Base-by-base conservation (phyloP, 1,140 invertebrate species). In the Prorops nasuta region DNA sequence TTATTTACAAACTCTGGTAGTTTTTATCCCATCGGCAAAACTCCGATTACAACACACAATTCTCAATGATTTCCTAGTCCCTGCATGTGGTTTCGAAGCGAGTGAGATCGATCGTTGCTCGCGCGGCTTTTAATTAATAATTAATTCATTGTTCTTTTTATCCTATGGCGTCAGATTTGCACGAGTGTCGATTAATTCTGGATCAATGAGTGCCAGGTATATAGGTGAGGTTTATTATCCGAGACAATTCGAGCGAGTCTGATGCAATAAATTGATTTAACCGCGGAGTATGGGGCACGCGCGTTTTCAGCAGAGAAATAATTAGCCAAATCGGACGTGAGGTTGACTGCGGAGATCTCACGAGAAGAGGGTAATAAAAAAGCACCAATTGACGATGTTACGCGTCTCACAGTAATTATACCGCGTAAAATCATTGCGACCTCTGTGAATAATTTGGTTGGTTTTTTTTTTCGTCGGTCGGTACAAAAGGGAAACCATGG, bases 401-500 rank as follows among this genome's bases (percentile, higher is more conserved):
- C 49, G 38, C 38, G 45, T 43, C 15, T 17, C 24, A 22, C 16
- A 17, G 34, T 51, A 41, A 22, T 38, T 18, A 22, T 34, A 21
- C 37, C 38, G 19, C 39, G 40, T 18, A 17, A 42, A 22, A 44
- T 20, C 24, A 8, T 19, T 15, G 35, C 41, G 15, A 7, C 16
- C 7, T 51, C 31, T 19, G 9, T 34, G 39, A 28, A 20, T 37
- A 28, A 20, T 16, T 28, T 36, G 22, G 17, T 37, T 17, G 20
- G 16, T 43, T 32, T 21, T 49, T 49, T 31, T 17, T 32, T 37
- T 32, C 36, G 36, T 15, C 10, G 28, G 24, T 45, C 28, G 49
- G 35, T 52, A 56, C 60, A 63, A 66, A 60, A 64, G 63, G 56
- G 54, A 68, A 67, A 69, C 51, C 51, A 55, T 60, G 63, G 51